Evolutionary conservation across 2,888 invertebrate genomes (phyloP), one percentile per base, ranked within the genome.

Genomic region (Embidobia sp.): DNA sequence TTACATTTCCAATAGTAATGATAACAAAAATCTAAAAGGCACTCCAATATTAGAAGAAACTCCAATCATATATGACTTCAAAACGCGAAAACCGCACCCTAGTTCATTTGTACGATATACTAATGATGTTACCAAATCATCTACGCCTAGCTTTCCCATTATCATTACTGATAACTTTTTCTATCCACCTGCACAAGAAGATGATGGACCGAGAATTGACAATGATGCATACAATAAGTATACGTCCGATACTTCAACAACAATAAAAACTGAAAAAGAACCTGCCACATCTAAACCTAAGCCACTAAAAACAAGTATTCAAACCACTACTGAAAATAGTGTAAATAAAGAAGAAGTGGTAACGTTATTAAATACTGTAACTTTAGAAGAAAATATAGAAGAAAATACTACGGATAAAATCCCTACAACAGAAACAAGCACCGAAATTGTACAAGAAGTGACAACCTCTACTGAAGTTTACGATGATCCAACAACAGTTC

Each of bases 91-190:
- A 6, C 13, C 57, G 3, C 42, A 19, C 3, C 2, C 11, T 37
- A 33, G 18, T 10, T 18, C 6, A 7, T 18, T 51, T n/a, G 26
- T 31, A 8, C 37, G n/a, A 5, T 16, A 53, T 16, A 42, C 31
- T 10, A 11, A 44, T 0, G 75, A 59, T 26, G 37, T 76, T 48
- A 72, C 75, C 15, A 51, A 69, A 40, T 70, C 75, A 8, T 61
- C 78, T 4, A 78, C 77, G 6, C 51, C 61, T 5, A 70, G n/a
- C 18, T 75, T 76, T 13, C 88, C 89, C 0, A 79, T 89, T 2
- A 89, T 89, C 22, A 89, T 89, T 26, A 89, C 89, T 0, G 89
- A 89, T 55, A 86, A 89, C 29, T 89, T 89, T 77, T 89, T 88
- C 74, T 85, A 86, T 6, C 89, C 89, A 0, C 70, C 80, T 3